Conservation (phyloP, 2,797 vertebrate genomes). For the Xiphorhynchus erythropygius region DNA sequence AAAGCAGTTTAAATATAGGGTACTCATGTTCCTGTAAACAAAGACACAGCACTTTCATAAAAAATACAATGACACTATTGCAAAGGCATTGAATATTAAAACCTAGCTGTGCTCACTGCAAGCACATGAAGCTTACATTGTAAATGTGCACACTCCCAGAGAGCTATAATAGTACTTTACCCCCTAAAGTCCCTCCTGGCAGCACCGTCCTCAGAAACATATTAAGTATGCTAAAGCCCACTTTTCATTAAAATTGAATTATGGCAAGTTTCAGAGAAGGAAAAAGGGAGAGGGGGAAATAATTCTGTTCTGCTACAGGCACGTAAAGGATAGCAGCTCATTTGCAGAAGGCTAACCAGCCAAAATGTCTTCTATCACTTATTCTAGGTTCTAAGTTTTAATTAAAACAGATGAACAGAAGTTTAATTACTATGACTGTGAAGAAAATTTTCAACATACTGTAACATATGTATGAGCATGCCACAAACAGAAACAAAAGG, state of each 20-base stretch:
- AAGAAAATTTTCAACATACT: not conserved
- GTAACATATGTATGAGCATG: not conserved
- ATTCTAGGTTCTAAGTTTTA: not conserved
- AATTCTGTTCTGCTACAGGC: not conserved
- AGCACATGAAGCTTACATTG: not conserved
- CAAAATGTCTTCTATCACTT: not conserved
- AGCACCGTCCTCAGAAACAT: not conserved
- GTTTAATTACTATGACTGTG: not conserved
- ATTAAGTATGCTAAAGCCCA: not conserved
- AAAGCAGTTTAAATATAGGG: not conserved
- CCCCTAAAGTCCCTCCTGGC: not conserved
- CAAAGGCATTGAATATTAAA: not conserved
- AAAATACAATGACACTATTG: slow-evolving; percentile 1
- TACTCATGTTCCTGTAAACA: not conserved
- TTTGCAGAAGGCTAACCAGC: not conserved
- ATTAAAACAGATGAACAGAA: not conserved
- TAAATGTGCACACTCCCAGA: not conserved
- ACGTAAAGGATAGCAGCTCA: not conserved
- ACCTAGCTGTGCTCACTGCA: not conserved
- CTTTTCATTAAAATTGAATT: slow-evolving; percentile 14
- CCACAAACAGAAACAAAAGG: not conserved
- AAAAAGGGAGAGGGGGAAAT: not conserved
- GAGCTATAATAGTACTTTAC: not conserved
- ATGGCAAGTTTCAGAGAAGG: not conserved
- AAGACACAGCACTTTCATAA: not conserved